Evolutionary conservation across 2,888 invertebrate genomes (phyloP).

Genomic region (Cloeon dipterum): DNA sequence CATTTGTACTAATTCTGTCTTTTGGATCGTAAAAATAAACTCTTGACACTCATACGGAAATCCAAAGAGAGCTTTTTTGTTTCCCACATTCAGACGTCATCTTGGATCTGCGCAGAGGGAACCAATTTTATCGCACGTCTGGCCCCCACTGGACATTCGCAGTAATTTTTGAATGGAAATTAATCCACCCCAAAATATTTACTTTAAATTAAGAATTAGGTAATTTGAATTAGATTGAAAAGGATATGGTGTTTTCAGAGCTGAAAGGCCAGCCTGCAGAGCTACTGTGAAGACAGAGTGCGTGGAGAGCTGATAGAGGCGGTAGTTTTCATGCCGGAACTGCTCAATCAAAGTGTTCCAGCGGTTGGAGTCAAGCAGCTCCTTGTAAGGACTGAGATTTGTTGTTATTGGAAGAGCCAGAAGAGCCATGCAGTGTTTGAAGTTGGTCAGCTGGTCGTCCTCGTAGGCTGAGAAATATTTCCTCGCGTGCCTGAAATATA

Average conservation of each 20-base stretch:
- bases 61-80: too few species aligned
- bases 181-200: too few species aligned
- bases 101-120: too few species aligned
- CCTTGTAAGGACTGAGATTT: constrained; percentile 19
- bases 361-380: constrained; percentile 32
- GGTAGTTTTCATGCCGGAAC: constrained; percentile 84
- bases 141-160: too few species aligned
- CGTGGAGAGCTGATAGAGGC: constrained; percentile 77
- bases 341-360: constrained; percentile 73
- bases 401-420: constrained; percentile 72
- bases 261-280: constrained; percentile 80
- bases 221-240: too few species aligned
- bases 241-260: constrained; percentile 80
- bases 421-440: constrained; percentile 88
- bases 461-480: constrained; percentile 78
- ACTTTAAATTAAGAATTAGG: too few species aligned
- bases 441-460: constrained; percentile 63
- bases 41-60: too few species aligned
- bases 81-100: too few species aligned
- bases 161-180: too few species aligned
- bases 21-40: too few species aligned
- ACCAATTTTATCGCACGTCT: too few species aligned
- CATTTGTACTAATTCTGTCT: too few species aligned
- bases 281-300: constrained; percentile 82
- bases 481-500: constrained; percentile 49